Evolutionary conservation across 2,797 vertebrate species (phyloP), one percentile per base, ranked within the genome.

Genomic region (Fratercula arctica): DNA sequence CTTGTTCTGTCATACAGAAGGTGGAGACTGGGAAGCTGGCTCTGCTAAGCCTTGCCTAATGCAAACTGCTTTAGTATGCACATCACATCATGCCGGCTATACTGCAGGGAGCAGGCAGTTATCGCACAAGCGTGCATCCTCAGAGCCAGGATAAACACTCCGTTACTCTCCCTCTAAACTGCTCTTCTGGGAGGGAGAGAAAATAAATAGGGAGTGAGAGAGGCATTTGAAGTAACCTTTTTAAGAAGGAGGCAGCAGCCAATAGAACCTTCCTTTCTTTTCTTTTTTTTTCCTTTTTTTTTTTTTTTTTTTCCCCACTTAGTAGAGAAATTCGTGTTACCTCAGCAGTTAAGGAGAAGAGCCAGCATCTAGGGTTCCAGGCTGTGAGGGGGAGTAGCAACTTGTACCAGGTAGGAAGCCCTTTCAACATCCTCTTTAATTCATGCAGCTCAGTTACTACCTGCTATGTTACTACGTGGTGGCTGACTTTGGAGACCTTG

Each of bases 401-500:
- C 89, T 97, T 97, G 50, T 73, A 96, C 87, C 96, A 98, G 93
- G 95, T 97, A 97, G 95, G 95, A 97, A 97, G 85, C 91, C 79
- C 67, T 98, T 97, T 96, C 91, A 31, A 61, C 92, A 95, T 97
- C 92, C 93, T 97, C 96, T 96, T 95, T 96, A 67, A 97, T 98
- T 96, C 95, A 74, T 97, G 91, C 90, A 86, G 96, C 93, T 97
- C 91, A 96, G 86, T 95, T 86, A 91, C 67, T 87, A 93, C 97
- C 96, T 95, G 93, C 77, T 93, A 28, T 88, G 64, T 94, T 96
- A 73, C 91, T 95, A 3, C 91, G 54, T n/a, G 48, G 82, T 91
- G 97, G 95, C 97, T 98, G 97, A 98, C 96, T 98, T 97, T 97
- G 95, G 97, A 97, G 85, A 96, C 95, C 96, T 97, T 89, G 85